A percentile compares a stretch with the other conserved stretches of the same genome.
Conservation (phyloP, 2,888 invertebrate species). For the Cantharis flavilabris region DNA sequence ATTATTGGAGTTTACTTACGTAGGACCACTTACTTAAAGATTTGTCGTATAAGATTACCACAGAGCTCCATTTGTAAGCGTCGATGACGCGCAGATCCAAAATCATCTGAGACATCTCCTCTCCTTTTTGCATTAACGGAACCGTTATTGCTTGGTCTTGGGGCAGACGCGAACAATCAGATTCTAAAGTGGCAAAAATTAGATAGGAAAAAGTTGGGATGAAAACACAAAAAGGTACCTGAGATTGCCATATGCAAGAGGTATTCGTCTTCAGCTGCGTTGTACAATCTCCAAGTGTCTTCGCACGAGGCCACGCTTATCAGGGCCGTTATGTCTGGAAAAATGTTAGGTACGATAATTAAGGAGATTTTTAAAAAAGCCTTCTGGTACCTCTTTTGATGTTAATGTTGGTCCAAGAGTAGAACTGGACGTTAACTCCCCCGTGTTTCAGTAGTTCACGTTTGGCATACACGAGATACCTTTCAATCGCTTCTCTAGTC, state of each 20-base stretch:
- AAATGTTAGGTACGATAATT: neutral
- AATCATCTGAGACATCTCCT: constrained; percentile 78
- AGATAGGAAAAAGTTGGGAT: neutral
- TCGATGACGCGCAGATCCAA: constrained; percentile 72
- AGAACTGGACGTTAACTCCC: constrained; percentile 71
- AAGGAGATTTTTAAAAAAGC: neutral
- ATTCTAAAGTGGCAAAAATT: constrained; percentile 56
- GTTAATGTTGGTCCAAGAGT: constrained; percentile 69
- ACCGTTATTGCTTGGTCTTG: constrained; percentile 69
- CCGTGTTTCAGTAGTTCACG: constrained; percentile 69
- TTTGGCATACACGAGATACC: constrained; percentile 56
- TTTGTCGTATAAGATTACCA: constrained; percentile 73
- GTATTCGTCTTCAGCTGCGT: constrained; percentile 65
- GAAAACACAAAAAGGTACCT: constrained; percentile 45
- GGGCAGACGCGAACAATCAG: constrained; percentile 79
- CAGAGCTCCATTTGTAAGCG: constrained; percentile 73
- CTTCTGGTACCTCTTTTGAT: constrained; percentile 68
- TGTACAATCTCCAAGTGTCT: constrained; percentile 75
- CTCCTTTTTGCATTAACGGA: constrained; percentile 69
- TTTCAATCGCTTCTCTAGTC: constrained; percentile 67
- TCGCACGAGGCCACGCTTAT: constrained; percentile 76
- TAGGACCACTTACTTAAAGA: constrained; percentile 64
- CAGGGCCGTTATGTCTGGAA: constrained; percentile 71
- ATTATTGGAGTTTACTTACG: neutral
- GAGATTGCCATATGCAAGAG: constrained; percentile 76